Evolutionary conservation across 2,888 invertebrate species (phyloP), one percentile per base, ranked within the genome.

Genomic region (Cyclophora punctaria): DNA sequence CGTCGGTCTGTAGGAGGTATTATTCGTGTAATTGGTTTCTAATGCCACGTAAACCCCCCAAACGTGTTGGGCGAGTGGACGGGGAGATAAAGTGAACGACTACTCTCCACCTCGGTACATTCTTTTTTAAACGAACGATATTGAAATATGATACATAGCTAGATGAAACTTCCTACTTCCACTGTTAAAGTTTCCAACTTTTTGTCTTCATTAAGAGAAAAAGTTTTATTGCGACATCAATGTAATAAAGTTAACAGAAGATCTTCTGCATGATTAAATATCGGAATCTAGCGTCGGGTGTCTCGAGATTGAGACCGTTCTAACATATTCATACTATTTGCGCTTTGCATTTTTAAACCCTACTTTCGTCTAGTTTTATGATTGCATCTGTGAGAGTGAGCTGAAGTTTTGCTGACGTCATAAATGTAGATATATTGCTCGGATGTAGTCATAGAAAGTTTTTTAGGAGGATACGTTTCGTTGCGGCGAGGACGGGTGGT

Each of bases 21-120:
- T 80, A 84, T 82, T 81, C 81, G 73, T 80, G 84, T 89, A 89
- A 89, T 89, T 89, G 89, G 84, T 88, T 88, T 84, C 85, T 89
- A 89, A 89, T 88, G 85, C 89, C 80, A 76, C 82, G 74, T 88
- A 88, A 89, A 85, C 82, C 86, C 83, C 75, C 80, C 83, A 88
- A 86, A 89, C 89, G 89, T 89, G 89, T 89, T 86, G 80, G 74
- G 71, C 69, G 84, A 75, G 69, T 83, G 83, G 83, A 77, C 81
- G 61, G 74, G 60, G 87, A 88, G 89, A 89, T 89, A 89, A 89
- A 88, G 79, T 77, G 75, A 67, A 69, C 67, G 71, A 70, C 45
- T 70, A 65, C 67, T 67, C 66, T 69, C 64, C 60, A 70, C 62
- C 61, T 59, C 56, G 60, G 58, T 53, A 55, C 57, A 52, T 52